These are phyloP conservation scores for Rhizomys pruinosus DNA, from an alignment of 2,113 vertebrate genomes.

Conservation along the genomic window DNA sequence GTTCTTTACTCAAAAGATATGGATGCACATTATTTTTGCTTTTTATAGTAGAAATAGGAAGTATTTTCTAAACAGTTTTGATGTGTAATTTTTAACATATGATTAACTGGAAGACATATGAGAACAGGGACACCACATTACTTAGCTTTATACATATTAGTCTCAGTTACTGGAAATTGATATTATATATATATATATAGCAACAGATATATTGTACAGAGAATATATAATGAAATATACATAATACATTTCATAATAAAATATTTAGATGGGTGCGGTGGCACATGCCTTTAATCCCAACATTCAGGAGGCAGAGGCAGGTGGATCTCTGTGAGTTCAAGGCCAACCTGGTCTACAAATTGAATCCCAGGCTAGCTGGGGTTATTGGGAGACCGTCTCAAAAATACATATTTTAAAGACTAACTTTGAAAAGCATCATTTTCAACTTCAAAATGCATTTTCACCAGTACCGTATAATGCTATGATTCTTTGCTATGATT, in stretches of 20 bases:
- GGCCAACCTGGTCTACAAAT: no score
- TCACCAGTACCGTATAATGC: no score
- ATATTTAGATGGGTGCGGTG: no score
- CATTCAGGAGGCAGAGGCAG: no score
- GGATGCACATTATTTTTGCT: neutral
- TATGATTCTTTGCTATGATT: no score
- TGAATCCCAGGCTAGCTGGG: no score
- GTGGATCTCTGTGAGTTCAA: no score
- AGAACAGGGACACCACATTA: neutral
- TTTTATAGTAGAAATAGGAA: neutral
- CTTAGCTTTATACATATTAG: neutral
- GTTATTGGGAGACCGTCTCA: no score
- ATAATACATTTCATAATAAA: neutral
- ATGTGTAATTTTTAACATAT: neutral
- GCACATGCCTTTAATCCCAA: no score
- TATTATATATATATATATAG: neutral
- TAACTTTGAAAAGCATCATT: no score
- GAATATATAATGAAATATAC: neutral
- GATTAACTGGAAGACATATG: neutral
- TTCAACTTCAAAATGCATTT: no score
- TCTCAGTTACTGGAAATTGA: neutral
- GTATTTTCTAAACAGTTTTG: neutral
- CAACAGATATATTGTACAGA: neutral
- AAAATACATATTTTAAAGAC: no score
- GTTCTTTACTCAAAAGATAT: neutral